Conservation (phyloP, 2,888 invertebrate genomes). For the Craniophora ligustri region DNA sequence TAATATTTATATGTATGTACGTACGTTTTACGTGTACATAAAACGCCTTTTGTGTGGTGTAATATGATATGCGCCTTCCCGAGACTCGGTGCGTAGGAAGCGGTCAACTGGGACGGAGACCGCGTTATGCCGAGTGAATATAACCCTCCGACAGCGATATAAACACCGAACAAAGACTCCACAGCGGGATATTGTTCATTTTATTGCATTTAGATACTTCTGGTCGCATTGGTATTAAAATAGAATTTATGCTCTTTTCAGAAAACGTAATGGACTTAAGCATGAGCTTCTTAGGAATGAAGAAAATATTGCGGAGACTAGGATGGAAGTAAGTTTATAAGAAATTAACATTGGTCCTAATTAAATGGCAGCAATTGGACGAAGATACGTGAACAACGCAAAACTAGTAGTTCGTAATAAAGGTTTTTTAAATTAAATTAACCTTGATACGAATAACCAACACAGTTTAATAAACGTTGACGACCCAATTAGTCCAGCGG, state of each 20-base stretch:
- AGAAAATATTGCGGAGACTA: constrained; percentile 81
- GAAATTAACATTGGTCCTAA: background rate
- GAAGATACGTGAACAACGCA: too few relatives aligned
- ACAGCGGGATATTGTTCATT: constrained; percentile 48
- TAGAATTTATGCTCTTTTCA: constrained; percentile 63
- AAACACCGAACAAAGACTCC: constrained; percentile 53
- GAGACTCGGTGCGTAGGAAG: constrained; percentile 76
- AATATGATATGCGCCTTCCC: constrained; percentile 67
- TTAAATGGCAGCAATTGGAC: too few relatives aligned
- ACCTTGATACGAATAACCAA: too few relatives aligned
- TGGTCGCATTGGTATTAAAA: constrained; percentile 14
- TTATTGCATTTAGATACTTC: constrained; percentile 51
- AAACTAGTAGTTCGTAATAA: too few relatives aligned
- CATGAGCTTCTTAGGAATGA: constrained; percentile 83
- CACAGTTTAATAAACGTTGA: too few relatives aligned
- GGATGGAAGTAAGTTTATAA: constrained; percentile 77
- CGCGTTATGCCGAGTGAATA: constrained; percentile 51
- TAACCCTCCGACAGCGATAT: constrained; percentile 51
- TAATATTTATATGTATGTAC: constrained; percentile 40
- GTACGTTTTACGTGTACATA: constrained; percentile 39
- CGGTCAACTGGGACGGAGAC: constrained; percentile 76
- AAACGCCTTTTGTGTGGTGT: constrained; percentile 66
- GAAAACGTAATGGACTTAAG: constrained; percentile 82
- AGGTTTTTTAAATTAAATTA: too few relatives aligned
- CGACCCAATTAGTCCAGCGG: too few relatives aligned